Percentiles rank a stretch among this genome's conserved stretches.
Conservation (phyloP, 2,888 invertebrate genomes). For the Drosophila seclusa region DNA sequence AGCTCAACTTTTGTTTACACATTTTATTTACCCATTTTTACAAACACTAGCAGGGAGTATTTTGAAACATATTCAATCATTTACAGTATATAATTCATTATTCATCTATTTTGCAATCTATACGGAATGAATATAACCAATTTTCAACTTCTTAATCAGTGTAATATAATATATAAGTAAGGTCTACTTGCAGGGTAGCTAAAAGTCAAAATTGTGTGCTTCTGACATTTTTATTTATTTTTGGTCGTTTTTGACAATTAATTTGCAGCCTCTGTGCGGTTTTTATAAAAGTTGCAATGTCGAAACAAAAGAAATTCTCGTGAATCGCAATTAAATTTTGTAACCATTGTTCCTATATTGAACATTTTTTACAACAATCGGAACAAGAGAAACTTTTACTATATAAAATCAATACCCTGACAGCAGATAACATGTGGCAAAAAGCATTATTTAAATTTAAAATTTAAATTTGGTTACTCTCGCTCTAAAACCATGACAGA, state of each 20-base stretch:
- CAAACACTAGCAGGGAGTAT: not conserved
- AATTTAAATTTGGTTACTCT: not conserved
- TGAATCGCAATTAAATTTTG: constrained; percentile 23
- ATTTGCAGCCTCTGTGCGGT: constrained; percentile 35
- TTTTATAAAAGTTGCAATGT: constrained; percentile 40
- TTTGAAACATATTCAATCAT: not conserved
- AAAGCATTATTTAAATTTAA: no score
- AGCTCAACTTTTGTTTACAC: constrained; percentile 35
- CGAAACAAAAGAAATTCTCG: constrained; percentile 27
- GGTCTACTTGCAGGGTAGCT: constrained; percentile 12
- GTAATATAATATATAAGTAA: no score
- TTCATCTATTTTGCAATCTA: not conserved
- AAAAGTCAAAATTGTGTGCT: not conserved
- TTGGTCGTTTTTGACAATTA: constrained; percentile 42
- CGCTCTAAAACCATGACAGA: not conserved
- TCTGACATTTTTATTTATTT: not conserved
- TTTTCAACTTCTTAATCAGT: not conserved
- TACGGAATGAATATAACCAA: not conserved
- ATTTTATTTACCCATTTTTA: constrained; percentile 41
- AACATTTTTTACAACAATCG: not conserved
- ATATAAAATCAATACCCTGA: not conserved
- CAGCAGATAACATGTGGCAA: not conserved
- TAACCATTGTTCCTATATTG: constrained; percentile 17
- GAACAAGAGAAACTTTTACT: not conserved
- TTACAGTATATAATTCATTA: not conserved